These are phyloP conservation scores for Lepus timidus DNA, from an alignment of 2,113 vertebrate species.

Conservation along the genomic window DNA sequence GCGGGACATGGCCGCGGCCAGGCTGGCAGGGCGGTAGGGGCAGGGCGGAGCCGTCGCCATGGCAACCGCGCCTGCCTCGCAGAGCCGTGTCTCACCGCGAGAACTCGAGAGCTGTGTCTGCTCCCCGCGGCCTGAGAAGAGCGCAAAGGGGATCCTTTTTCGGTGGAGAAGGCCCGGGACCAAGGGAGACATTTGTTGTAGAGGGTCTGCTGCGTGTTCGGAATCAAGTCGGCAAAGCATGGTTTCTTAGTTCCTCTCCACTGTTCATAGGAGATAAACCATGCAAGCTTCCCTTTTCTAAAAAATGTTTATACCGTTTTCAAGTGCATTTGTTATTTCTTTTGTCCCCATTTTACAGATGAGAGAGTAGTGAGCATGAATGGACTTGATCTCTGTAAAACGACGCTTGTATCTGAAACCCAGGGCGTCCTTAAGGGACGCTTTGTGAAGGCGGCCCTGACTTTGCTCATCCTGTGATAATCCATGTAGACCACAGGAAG, in stretches of 20 bases:
- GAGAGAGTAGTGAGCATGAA: neutral
- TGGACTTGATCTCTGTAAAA: neutral
- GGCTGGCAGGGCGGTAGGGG: neutral
- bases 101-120: slow-evolving; percentile 50
- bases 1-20: neutral
- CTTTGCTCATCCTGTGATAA: neutral
- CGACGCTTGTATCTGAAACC: neutral
- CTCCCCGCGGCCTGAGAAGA: neutral
- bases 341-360: slow-evolving; percentile 81
- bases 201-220: slow-evolving; percentile 35
- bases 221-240: slow-evolving; percentile 46
- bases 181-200: slow-evolving; percentile 56
- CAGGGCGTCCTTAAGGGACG: neutral
- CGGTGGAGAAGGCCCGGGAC: slow-evolving; percentile 54
- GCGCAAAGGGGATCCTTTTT: slow-evolving; percentile 56
- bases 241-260: slow-evolving; percentile 55
- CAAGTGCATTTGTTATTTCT: neutral
- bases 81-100: slow-evolving; percentile 69
- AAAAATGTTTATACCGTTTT: neutral
- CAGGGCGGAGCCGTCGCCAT: slow-evolving; percentile 73
- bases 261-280: slow-evolving; percentile 53
- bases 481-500: neutral
- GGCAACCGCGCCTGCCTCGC: slow-evolving; percentile 76
- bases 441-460: neutral
- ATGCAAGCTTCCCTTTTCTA: slow-evolving; percentile 36